Base-by-base conservation (phyloP, 2,113 vertebrate genomes). In the Serilophus lunatus region DNA sequence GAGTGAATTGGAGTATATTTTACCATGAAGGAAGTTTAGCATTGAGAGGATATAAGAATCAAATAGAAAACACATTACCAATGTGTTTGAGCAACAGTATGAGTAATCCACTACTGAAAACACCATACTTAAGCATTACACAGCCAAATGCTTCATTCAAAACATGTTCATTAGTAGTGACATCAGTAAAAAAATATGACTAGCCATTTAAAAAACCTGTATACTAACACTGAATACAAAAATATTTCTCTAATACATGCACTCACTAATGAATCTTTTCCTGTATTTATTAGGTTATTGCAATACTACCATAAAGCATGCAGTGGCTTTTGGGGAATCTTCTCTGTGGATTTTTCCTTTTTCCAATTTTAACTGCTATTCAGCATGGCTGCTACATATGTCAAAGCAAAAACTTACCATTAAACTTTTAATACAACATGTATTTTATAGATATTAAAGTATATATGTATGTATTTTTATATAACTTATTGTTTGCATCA, bases 171-270 rank as follows among this genome's bases (percentile, higher is more conserved):
- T 93, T 93, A 84, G 42, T 71, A 38, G 60, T 81, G 56, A 57
- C 49, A 93, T 51, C 69, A 68, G 40, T 69, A 90, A 78, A 65
- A 91, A 95, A 90, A 90, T 38, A 92, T 8, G 54, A 95, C 88
- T 26, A 93, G 4, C 44, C 65, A 85, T 61, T 66, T 94, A 81
- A 84, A 76, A 91, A 94, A 91, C 51, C 86, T 82, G 20, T 69
- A n/a, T 69, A 75, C 95, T 91, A 95, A 54, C 9, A 78, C 29
- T 29, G 54, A 88, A 64, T 60, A 83, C 57, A 81, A 57, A 71
- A 94, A 56, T 92, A 89, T 93, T 93, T 93, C 90, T 93, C 79
- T 93, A 93, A 94, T 82, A 91, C 29, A 53, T 54, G 59, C 45
- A 92, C 50, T 92, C 82, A 93, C 69, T 95, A 86, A 79, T 35